A percentile compares a stretch with the other conserved stretches of the same genome.
Evolutionary conservation across 2,888 invertebrate genomes (phyloP).

Genomic region (Eudemis profundana): DNA sequence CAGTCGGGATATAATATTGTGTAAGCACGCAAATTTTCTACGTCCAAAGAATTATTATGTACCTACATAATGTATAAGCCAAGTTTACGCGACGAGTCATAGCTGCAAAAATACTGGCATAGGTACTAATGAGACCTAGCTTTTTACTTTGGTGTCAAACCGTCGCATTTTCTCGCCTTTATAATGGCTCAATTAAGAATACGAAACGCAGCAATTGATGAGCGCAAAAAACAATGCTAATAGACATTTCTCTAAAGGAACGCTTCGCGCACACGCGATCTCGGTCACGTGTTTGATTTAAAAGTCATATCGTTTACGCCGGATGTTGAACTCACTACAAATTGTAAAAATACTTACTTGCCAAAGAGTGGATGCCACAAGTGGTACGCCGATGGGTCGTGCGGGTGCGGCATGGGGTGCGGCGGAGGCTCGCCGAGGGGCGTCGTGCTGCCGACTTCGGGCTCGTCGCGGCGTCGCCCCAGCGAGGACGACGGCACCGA

Average conservation of each 20-base stretch:
- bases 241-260: slow-evolving; percentile 37
- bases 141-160: slow-evolving; percentile 1
- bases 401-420: slow-evolving; percentile 69
- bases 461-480: slow-evolving; percentile 82
- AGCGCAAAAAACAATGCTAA: slow-evolving; percentile 32
- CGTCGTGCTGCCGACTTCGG: slow-evolving; percentile 88
- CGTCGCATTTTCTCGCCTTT: slow-evolving; percentile 13
- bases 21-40: no score
- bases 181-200: slow-evolving; percentile 31
- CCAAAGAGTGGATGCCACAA: slow-evolving; percentile 95
- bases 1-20: no score
- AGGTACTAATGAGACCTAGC: slow-evolving; percentile 7
- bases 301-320: slow-evolving; percentile 7
- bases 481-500: slow-evolving; percentile 71
- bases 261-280: slow-evolving; percentile 32
- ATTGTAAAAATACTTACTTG: slow-evolving; percentile 86
- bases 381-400: slow-evolving; percentile 86
- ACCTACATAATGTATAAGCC: no score
- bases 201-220: slow-evolving; percentile 16
- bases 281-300: slow-evolving; percentile 12
- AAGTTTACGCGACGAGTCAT: background rate
- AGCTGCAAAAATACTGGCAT: background rate
- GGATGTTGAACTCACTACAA: slow-evolving; percentile 20
- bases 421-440: slow-evolving; percentile 81
- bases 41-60: no score